Evolutionary conservation across 2,113 vertebrate genomes (phyloP), one percentile per base, ranked within the genome.

Genomic region (Rafetus swinhoei): DNA sequence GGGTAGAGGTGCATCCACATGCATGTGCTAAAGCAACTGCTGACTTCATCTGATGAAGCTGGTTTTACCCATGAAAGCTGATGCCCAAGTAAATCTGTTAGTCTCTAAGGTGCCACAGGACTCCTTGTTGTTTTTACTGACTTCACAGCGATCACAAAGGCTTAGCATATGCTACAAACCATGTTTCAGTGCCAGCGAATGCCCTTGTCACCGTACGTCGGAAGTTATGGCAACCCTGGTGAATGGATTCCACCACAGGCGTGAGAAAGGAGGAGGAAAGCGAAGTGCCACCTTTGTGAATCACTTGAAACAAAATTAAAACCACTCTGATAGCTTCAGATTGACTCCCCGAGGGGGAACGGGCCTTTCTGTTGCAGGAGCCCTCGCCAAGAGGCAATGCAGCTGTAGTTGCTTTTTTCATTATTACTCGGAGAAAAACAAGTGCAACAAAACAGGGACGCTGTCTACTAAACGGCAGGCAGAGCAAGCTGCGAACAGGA

Each of bases 361-460:
- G 84, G 91, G 90, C 82, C 45, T 85, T 83, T 87, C 45, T 45
- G n/a, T 21, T 72, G n/a, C 65, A 72, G n/a, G 65, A 72, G 32
- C 18, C 32, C 18, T 35, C 35, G 32, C 1, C 5, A n/a, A 4
- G 86, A 0, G 2, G 54, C 0, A 2, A 15, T 7, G 77, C 76
- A 29, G 82, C 93, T 0, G 54, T 25, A 27, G 50, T 53, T 54
- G 77, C 50, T 53, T 18, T 52, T 55, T 32, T 6, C 35, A 22
- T 10, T 29, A 16, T 29, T 15, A 29, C 59, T 27, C 11, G 1
- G 59, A 90, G 88, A 88, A 92, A 82, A 53, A 53, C 15, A 1
- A 2, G 6, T 56, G 55, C 11, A 19, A 50, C 0, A 0, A 50
- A 53, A 59, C 9, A 22, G 81, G 91, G 81, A 87, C 29, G 79